Conservation (phyloP, 2,797 vertebrate species). For the Pseudotriccus pelzelni region DNA sequence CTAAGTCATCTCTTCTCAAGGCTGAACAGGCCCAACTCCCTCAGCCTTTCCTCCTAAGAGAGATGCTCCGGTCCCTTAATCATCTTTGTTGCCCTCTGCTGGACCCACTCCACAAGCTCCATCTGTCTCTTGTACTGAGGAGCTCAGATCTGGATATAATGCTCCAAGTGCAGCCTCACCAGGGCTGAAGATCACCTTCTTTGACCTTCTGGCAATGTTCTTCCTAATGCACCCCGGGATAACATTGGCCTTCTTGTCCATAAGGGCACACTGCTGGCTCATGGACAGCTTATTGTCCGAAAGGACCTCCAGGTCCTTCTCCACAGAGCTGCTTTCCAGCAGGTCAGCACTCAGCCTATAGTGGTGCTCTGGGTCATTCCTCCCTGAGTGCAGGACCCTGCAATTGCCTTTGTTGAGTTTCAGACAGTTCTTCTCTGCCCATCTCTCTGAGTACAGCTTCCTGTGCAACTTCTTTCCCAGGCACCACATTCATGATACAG, state of each 20-base stretch:
- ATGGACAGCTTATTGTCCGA: not conserved
- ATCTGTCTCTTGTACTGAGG: not conserved
- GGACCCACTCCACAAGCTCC: not conserved
- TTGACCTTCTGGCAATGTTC: not conserved
- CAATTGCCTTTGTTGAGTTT: not conserved
- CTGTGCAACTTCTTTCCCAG: not conserved
- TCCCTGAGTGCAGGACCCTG: not conserved
- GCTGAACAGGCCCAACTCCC: not conserved
- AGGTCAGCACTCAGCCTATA: not conserved
- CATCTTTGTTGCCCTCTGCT: not conserved
- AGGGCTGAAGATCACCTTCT: not conserved
- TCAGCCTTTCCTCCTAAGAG: not conserved
- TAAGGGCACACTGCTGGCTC: not conserved
- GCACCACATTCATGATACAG: rapidly evolving
- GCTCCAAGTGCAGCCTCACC: not conserved
- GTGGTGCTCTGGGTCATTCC: rapidly evolving
- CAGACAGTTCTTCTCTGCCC: not conserved
- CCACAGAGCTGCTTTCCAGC: not conserved
- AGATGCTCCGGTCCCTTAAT: not conserved
- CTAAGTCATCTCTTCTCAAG: not conserved
- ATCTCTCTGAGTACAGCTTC: not conserved
- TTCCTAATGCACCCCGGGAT: not conserved
- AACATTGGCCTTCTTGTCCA: not conserved
- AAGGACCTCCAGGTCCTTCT: not conserved
- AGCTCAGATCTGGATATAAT: not conserved